phyloP scores from a whole-genome alignment of 2,888 invertebrate species.

The Chironomus riparius region DNA sequence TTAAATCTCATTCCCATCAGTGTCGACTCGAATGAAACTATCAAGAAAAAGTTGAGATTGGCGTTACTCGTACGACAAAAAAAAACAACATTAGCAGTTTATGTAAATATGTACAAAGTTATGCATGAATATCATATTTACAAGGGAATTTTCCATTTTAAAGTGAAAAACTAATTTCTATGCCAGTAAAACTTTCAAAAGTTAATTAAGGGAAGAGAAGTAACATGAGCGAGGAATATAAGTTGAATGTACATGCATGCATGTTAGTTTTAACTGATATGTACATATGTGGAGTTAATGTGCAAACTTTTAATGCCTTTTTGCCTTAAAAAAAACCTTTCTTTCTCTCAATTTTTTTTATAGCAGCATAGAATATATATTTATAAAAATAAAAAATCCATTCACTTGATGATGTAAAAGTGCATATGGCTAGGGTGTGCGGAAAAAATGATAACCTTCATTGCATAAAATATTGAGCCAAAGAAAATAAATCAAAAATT shows the following conservation, averaged over 20 bases:
- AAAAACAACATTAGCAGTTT: too few species aligned
- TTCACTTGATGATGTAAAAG: too few species aligned
- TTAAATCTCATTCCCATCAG: neutral
- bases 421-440: too few species aligned
- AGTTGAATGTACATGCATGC: neutral
- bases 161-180: neutral
- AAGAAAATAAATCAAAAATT: too few species aligned
- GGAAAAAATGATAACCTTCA: too few species aligned
- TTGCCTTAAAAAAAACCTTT: neutral
- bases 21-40: neutral
- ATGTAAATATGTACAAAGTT: too few species aligned
- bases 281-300: neutral
- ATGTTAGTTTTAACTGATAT: neutral
- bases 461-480: too few species aligned
- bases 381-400: too few species aligned
- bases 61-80: neutral
- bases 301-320: neutral
- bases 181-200: constrained; percentile 7
- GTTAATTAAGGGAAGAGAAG: constrained; percentile 1
- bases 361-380: too few species aligned
- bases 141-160: neutral
- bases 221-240: neutral
- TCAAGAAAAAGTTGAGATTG: too few species aligned
- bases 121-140: neutral
- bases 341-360: too few species aligned